These are phyloP conservation scores for Pyrrhia umbra DNA, from an alignment of 2,888 invertebrate species.

Conservation along the genomic window DNA sequence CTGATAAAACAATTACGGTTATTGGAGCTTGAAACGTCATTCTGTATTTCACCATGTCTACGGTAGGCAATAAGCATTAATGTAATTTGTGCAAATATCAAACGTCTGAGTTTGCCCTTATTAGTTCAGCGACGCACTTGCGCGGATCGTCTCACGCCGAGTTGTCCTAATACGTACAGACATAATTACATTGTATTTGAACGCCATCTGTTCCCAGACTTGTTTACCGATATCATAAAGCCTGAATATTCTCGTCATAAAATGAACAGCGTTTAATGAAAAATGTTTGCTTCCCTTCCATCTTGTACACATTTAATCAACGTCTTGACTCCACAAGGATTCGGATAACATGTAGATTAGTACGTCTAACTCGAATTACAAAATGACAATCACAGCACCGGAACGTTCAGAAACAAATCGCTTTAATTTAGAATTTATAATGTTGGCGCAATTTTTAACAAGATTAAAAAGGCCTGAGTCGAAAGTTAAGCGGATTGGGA, in stretches of 20 bases:
- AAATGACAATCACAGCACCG: constrained; percentile 49
- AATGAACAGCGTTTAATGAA: constrained; percentile 30
- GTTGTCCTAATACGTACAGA: constrained; percentile 71
- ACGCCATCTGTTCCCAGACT: constrained; percentile 66
- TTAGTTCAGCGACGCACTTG: constrained; percentile 79
- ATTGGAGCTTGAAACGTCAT: constrained; percentile 64
- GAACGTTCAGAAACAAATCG: constrained; percentile 48
- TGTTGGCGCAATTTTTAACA: constrained; percentile 72
- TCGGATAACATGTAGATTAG: constrained; percentile 44
- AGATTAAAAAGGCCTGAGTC: constrained; percentile 73
- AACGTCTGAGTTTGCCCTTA: constrained; percentile 82
- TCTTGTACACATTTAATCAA: constrained; percentile 44
- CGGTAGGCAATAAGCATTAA: constrained; percentile 82
- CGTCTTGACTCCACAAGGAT: constrained; percentile 25
- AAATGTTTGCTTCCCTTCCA: constrained; percentile 18
- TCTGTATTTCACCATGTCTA: constrained; percentile 71
- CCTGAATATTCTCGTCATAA: constrained; percentile 37
- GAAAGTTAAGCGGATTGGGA: constrained; percentile 76
- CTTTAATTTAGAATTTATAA: constrained; percentile 65
- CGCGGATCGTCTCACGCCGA: constrained; percentile 60
- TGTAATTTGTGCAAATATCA: constrained; percentile 87
- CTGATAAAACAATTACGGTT: constrained; percentile 65
- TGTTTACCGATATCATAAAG: constrained; percentile 62
- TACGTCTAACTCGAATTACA: constrained; percentile 23
- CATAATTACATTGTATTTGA: constrained; percentile 78